Percentiles rank a stretch among this genome's conserved stretches.
Evolutionary conservation across 1,140 invertebrate genomes (phyloP).

Genomic region (Drosophila carrolli): DNA sequence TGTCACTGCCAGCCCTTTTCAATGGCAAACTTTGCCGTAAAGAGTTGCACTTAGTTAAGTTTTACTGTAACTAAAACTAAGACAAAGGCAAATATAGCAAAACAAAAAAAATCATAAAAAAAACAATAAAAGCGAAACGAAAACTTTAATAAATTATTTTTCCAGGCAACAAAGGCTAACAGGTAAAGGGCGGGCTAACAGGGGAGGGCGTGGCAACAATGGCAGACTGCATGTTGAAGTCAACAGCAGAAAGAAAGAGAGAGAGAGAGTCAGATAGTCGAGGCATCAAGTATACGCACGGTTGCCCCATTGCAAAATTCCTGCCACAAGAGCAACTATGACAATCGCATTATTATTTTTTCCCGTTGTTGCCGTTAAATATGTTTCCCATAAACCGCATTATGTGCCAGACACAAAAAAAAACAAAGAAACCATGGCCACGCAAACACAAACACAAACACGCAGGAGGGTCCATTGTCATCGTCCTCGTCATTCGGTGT

Average conservation of each 20-base stretch:
- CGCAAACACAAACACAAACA: not conserved
- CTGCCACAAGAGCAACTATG: constrained; percentile 26
- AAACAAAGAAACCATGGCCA: constrained; percentile 6
- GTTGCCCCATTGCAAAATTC: constrained; percentile 23
- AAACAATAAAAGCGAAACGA: constrained; percentile 12
- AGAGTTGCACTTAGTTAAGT: constrained; percentile 11
- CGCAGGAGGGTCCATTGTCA: constrained; percentile 6
- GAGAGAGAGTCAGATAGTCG: constrained; percentile 19
- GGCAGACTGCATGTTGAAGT: constrained; percentile 18
- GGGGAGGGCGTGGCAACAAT: constrained; percentile 14
- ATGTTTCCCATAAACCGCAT: constrained; percentile 37
- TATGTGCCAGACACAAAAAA: constrained; percentile 26
- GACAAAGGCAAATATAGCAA: constrained; percentile 16
- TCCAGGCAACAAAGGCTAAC: constrained; percentile 30
- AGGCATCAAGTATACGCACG: constrained; percentile 54
- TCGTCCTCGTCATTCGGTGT: constrained; percentile 8
- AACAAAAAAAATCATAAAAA: not conserved
- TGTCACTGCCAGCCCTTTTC: constrained; percentile 13
- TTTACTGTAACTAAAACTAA: constrained; percentile 26
- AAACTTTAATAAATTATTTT: constrained; percentile 61
- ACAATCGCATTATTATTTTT: constrained; percentile 44
- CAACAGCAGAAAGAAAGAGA: constrained; percentile 10
- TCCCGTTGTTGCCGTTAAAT: constrained; percentile 17
- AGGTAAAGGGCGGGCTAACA: constrained; percentile 7
- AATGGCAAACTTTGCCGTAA: constrained; percentile 9